phyloP scores from a whole-genome alignment of 2,888 invertebrate genomes.

The Taenaris catops region DNA sequence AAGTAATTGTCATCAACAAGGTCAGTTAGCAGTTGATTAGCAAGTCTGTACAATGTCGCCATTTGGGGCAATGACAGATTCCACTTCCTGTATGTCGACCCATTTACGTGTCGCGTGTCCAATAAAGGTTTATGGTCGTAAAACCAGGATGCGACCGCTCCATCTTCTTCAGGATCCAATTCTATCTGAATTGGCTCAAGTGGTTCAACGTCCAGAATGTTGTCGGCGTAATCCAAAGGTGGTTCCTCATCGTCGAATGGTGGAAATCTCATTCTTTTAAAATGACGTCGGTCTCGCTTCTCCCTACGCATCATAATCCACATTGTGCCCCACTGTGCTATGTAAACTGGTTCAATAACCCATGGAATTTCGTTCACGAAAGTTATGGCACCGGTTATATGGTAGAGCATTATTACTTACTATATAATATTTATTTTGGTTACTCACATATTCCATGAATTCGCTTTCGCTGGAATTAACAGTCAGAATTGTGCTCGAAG shows the following conservation, averaged over 20 bases:
- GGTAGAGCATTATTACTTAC: slow-evolving; percentile 98
- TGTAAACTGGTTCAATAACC: slow-evolving; percentile 99
- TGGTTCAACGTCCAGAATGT: slow-evolving; percentile 99
- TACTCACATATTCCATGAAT: slow-evolving; percentile 41
- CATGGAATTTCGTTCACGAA: slow-evolving; percentile 99
- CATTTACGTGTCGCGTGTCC: slow-evolving; percentile 96
- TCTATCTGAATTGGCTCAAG: slow-evolving; percentile 99
- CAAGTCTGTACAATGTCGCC: slow-evolving; percentile 98
- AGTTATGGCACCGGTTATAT: slow-evolving; percentile 99
- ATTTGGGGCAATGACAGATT: slow-evolving; percentile 97
- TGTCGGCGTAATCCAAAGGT: slow-evolving; percentile 99
- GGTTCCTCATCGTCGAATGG: slow-evolving; percentile 99
- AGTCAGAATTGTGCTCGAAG: neutral
- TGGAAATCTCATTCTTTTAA: slow-evolving; percentile 99
- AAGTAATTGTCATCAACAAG: slow-evolving; percentile 99
- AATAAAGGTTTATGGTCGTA: slow-evolving; percentile 98
- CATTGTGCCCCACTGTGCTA: slow-evolving; percentile 99
- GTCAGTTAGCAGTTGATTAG: slow-evolving; percentile 98
- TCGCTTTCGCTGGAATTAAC: slow-evolving; percentile 7
- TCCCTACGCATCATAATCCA: slow-evolving; percentile 99
- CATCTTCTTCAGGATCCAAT: slow-evolving; percentile 96
- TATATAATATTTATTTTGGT: too few species aligned
- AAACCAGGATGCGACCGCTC: slow-evolving; percentile 96
- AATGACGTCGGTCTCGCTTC: slow-evolving; percentile 98
- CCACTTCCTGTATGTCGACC: slow-evolving; percentile 98